phyloP scores from a whole-genome alignment of 2,113 vertebrate species.

The Aegotheles bennettii region DNA sequence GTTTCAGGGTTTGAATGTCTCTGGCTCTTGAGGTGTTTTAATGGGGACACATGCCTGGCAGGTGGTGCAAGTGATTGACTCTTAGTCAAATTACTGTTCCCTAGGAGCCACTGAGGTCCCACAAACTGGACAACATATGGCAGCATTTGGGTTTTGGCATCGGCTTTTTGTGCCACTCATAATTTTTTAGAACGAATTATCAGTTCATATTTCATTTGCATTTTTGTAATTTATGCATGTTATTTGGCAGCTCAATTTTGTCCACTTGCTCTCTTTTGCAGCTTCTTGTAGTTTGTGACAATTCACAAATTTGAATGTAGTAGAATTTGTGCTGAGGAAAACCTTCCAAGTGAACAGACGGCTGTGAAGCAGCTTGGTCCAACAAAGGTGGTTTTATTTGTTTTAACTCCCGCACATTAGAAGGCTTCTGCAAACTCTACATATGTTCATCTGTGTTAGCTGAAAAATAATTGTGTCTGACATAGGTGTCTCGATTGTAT shows the following conservation, averaged over 20 bases:
- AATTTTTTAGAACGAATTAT: constrained; percentile 16
- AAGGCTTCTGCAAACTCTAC: background rate
- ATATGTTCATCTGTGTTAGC: background rate
- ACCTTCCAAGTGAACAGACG: background rate
- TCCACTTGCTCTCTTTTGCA: background rate
- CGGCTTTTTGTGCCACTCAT: background rate
- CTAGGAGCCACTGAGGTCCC: background rate
- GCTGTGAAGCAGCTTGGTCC: background rate
- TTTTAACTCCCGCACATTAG: background rate
- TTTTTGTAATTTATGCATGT: background rate
- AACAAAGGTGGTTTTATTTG: constrained; percentile 15
- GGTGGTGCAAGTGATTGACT: background rate
- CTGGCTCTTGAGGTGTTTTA: background rate
- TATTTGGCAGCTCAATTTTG: background rate
- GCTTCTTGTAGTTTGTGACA: background rate
- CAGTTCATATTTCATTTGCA: background rate
- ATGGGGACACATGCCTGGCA: background rate
- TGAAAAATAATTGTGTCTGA: background rate
- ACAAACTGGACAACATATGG: background rate
- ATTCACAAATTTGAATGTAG: background rate
- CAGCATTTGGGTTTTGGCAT: background rate
- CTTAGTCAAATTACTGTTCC: background rate
- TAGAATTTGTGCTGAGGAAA: background rate
- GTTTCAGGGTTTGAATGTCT: background rate
- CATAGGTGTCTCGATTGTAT: background rate